Evolutionary conservation across 2,888 invertebrate genomes (phyloP).

Genomic region (Argyra leucocephala): DNA sequence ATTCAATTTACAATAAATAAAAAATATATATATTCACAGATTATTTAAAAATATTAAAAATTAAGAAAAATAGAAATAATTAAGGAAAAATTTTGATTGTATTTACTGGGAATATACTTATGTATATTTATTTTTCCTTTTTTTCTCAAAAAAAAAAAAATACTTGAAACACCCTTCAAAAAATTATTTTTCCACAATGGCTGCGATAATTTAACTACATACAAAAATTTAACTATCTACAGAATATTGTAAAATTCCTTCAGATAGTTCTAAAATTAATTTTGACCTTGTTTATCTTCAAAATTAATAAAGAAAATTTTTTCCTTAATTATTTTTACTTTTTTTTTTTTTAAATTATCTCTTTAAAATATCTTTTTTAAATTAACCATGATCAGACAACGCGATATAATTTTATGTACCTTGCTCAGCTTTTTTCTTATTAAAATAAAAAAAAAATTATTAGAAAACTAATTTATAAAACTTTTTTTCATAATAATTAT

Average conservation of each 20-base stretch:
- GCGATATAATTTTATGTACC: not conserved
- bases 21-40: not conserved
- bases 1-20: not conserved
- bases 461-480: not conserved
- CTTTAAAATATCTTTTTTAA: too few species aligned
- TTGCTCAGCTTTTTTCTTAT: not conserved
- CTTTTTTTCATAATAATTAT: not conserved
- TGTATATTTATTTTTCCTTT: not conserved
- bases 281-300: not conserved
- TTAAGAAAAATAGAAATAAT: too few species aligned
- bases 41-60: too few species aligned
- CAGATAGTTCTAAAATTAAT: not conserved
- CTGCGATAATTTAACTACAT: not conserved
- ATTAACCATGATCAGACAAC: not conserved
- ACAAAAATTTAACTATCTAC: too few species aligned
- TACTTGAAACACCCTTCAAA: constrained; percentile 5
- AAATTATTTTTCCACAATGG: not conserved
- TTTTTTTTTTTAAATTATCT: not conserved
- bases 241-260: too few species aligned
- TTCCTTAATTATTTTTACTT: not conserved
- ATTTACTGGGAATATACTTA: not conserved
- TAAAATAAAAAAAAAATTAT: not conserved
- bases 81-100: too few species aligned
- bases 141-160: not conserved
- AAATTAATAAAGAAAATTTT: not conserved